Evolutionary conservation across 1,140 invertebrate genomes (phyloP), one percentile per base, ranked within the genome.

Genomic region (Steinernema khuongi): DNA sequence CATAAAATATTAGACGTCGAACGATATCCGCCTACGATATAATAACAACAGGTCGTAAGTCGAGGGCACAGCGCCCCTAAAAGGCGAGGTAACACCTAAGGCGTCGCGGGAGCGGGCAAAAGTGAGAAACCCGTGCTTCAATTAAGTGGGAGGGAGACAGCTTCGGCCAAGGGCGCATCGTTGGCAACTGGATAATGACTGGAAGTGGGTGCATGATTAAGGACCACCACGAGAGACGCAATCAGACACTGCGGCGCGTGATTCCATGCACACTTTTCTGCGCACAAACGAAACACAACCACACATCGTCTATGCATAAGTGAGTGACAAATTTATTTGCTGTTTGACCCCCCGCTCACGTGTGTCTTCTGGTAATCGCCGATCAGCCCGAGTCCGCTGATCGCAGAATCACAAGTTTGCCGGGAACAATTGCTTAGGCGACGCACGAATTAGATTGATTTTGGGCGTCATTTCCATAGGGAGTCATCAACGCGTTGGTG

Each of bases 401-500:
- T 11, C 50, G 4, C 14, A 60, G 50, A 60, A 22, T 7, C 7
- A 60, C 14, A 60, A 60, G 14, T 60, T 22, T 14, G 14, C 36
- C 7, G 26, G 26, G 7, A 60, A 22, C 50, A 60, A 60, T 60
- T 60, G 11, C 50, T 7, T n/a, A n/a, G n/a, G n/a, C n/a, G n/a
- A 11, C 4, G 22, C 22, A 26, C 50, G 50, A 60, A 60, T 60
- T 60, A 60, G 50, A 60, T 60, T 60, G 50, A 60, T 60, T 60
- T 60, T n/a, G 50, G 22, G 50, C 50, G 50, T 60, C 50, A 60
- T 60, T 22, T 60, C 50, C 50, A 22, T 60, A n/a, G 50, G 50
- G 50, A 60, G 50, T 60, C 50, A 60, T 60, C 50, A 60, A 60
- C 50, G 50, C 50, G 50, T 60, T 60, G 50, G 50, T 60, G 50